phyloP scores from a whole-genome alignment of 1,140 invertebrate species.

The Papilio helenus region DNA sequence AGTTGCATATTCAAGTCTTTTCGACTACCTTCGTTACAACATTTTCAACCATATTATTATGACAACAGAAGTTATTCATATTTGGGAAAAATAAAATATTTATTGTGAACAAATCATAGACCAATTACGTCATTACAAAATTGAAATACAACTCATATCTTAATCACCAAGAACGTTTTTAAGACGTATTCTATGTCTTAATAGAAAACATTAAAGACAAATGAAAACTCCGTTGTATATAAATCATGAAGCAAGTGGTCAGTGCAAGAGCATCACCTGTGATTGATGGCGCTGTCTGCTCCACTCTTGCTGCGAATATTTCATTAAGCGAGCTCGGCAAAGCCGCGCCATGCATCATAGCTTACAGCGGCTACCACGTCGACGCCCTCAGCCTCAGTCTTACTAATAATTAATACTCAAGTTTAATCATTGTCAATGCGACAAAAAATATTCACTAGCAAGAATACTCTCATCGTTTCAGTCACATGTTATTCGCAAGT shows the following conservation, averaged over 20 bases:
- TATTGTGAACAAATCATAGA: background rate
- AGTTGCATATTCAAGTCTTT: no score
- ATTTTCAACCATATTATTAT: no score
- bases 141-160: background rate
- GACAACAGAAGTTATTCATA: no score
- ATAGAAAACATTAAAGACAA: background rate
- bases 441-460: conserved; percentile 44
- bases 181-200: background rate
- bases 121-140: background rate
- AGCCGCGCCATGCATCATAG: conserved; percentile 68
- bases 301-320: conserved; percentile 76
- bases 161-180: background rate
- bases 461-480: background rate
- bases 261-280: conserved; percentile 64
- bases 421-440: conserved; percentile 53
- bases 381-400: conserved; percentile 73
- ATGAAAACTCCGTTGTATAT: conserved; percentile 21
- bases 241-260: conserved; percentile 50
- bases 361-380: conserved; percentile 61
- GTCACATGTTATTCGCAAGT: background rate
- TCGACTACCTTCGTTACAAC: no score
- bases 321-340: conserved; percentile 73
- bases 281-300: conserved; percentile 74
- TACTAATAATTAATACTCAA: conserved; percentile 75
- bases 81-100: background rate